Percentiles rank a stretch among this genome's conserved stretches.
Conservation (phyloP, 2,888 invertebrate species). For the Anoncus sp. region DNA sequence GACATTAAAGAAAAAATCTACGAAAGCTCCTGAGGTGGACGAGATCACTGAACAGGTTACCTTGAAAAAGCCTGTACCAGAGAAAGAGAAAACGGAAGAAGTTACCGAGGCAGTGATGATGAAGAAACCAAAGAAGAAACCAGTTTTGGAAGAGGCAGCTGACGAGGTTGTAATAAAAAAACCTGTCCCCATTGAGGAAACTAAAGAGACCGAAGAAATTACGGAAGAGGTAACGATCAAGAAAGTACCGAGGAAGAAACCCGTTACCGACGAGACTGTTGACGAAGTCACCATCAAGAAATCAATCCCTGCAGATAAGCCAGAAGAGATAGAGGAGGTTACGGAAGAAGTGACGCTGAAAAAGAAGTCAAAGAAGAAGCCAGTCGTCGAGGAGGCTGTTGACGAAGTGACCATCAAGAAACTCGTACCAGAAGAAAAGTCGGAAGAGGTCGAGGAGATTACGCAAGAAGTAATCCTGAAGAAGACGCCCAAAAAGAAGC, state of each 20-base stretch:
- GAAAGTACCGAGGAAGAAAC: constrained; percentile 65
- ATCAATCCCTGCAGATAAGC: constrained; percentile 69
- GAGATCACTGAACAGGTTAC: constrained; percentile 72
- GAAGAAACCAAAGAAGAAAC: constrained; percentile 69
- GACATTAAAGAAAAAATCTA: constrained; percentile 72
- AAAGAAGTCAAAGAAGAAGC: constrained; percentile 81
- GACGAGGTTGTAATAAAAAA: constrained; percentile 68
- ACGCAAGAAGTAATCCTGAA: constrained; percentile 71
- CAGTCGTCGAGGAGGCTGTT: constrained; percentile 69
- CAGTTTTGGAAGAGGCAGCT: constrained; percentile 77
- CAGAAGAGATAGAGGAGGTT: constrained; percentile 69
- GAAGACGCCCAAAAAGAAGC: constrained; percentile 76
- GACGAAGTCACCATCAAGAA: constrained; percentile 71
- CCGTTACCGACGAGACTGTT: constrained; percentile 65
- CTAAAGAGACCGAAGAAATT: constrained; percentile 72
- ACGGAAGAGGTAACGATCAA: constrained; percentile 62
- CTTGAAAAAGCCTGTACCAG: constrained; percentile 69
- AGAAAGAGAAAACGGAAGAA: constrained; percentile 68
- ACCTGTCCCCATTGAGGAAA: constrained; percentile 64
- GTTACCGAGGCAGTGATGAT: constrained; percentile 67
- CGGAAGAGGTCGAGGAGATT: constrained; percentile 71
- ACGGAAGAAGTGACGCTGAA: constrained; percentile 72
- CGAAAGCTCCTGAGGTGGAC: constrained; percentile 66
- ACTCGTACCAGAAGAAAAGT: constrained; percentile 70
- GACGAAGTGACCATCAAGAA: constrained; percentile 75